These are phyloP conservation scores for Diorhabda sublineata DNA, from an alignment of 1,140 invertebrate species.

Conservation along the genomic window DNA sequence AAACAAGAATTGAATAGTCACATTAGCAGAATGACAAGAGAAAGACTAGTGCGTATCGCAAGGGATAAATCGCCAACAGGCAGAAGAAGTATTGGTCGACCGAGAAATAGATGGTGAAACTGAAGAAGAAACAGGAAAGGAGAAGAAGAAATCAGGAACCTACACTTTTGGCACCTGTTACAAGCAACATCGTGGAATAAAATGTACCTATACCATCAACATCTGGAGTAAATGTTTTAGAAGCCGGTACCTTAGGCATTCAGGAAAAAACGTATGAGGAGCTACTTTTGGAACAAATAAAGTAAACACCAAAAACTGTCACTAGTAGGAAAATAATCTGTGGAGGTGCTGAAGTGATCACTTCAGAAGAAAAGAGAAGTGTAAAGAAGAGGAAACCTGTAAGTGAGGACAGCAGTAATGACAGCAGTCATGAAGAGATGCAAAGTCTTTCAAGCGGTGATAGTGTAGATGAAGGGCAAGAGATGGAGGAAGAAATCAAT, in stretches of 20 bases:
- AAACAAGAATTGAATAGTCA: neutral
- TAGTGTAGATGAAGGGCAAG: no score
- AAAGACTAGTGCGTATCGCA: neutral
- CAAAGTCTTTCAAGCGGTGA: neutral
- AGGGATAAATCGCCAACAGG: neutral
- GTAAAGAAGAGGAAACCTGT: no score
- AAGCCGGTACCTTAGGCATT: neutral
- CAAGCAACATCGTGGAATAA: neutral
- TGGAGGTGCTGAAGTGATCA: slow-evolving; percentile 15
- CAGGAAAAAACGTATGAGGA: slow-evolving; percentile 3
- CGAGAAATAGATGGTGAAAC: neutral
- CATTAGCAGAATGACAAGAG: neutral
- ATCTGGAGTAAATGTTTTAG: no score
- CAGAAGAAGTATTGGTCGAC: neutral
- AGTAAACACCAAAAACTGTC: slow-evolving; percentile 15
- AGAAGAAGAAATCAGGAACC: neutral
- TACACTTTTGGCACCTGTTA: slow-evolving; percentile 2
- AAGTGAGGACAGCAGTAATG: slow-evolving; percentile 5
- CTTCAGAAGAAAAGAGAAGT: slow-evolving; percentile 4
- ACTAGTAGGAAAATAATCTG: slow-evolving; percentile 12
- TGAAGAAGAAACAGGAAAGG: no score
- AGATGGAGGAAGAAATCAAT: neutral
- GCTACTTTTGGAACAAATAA: slow-evolving; percentile 16
- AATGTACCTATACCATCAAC: neutral
- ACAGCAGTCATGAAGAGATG: neutral